Evolutionary conservation across 2,888 invertebrate species (phyloP).

Genomic region (Catotricha subobsoleta): DNA sequence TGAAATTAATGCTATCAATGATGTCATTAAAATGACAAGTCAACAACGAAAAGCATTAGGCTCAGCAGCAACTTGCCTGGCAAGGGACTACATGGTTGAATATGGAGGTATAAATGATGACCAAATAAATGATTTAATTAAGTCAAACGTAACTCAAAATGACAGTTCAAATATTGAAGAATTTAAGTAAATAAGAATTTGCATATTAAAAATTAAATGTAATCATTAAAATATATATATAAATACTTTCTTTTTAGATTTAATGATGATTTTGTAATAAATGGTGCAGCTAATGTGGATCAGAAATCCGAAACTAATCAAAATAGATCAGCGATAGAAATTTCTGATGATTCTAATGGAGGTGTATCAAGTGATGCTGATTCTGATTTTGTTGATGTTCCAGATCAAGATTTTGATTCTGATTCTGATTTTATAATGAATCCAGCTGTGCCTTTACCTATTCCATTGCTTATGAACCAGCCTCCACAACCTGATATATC

Average conservation of each 20-base stretch:
- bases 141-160: neutral
- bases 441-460: neutral
- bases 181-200: conserved; percentile 7
- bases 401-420: conserved; percentile 17
- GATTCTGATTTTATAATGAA: conserved; percentile 5
- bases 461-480: conserved; percentile 1
- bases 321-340: neutral
- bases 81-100: conserved; percentile 55
- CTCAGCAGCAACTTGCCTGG: conserved; percentile 33
- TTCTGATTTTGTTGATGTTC: conserved; percentile 21
- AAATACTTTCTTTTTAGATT: conserved; percentile 5
- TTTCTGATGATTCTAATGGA: neutral
- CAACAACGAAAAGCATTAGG: conserved; percentile 25
- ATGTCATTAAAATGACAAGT: conserved; percentile 17
- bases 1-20: conserved; percentile 15
- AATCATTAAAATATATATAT: neutral
- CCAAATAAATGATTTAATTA: conserved; percentile 39
- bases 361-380: conserved; percentile 15
- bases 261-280: conserved; percentile 5
- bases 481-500: neutral
- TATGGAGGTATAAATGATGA: conserved; percentile 54
- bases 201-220: neutral
- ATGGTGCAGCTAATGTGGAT: neutral
- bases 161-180: neutral
- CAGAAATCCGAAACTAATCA: neutral